Conservation (phyloP, 2,113 vertebrate genomes). For the Ailurus styani region DNA sequence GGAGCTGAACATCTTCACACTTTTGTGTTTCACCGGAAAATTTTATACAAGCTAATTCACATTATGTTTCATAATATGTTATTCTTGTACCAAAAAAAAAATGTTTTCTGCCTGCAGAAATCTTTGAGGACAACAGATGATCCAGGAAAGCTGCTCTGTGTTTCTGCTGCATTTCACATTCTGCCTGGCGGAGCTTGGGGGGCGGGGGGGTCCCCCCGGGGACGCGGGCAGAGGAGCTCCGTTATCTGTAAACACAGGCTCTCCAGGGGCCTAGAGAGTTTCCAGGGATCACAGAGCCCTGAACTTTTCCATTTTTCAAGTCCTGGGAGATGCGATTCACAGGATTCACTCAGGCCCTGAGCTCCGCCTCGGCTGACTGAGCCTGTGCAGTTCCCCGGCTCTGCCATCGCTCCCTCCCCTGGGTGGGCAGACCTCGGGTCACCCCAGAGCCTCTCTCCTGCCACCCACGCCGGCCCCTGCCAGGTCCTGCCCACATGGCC, state of each 20-base stretch:
- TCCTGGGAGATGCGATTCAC: not conserved
- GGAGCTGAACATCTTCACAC: not conserved
- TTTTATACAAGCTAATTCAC: not conserved
- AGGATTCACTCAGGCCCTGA: not conserved
- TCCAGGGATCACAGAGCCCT: not conserved
- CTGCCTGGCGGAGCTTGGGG: rapidly evolving
- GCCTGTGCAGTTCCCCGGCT: rapidly evolving
- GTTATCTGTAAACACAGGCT: not conserved
- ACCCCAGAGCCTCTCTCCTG: not conserved
- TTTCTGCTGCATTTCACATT: not conserved
- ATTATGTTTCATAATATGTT: not conserved
- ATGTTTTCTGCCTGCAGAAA: not conserved
- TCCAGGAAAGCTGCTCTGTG: not conserved
- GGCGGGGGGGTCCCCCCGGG: rapidly evolving
- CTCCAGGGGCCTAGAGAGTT: not conserved
- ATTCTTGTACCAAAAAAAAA: not conserved
- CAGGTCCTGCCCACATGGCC: not conserved
- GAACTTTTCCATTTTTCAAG: rapidly evolving
- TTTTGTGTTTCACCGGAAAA: not conserved
- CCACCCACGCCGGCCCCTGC: not conserved
- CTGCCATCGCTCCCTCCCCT: not conserved
- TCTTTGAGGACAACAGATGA: not conserved
- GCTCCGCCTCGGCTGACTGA: rapidly evolving
- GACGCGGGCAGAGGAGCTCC: not conserved
- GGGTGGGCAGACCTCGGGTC: not conserved